Base-by-base conservation (phyloP, 2,888 invertebrate species). In the Sepioteuthis lessoniana region DNA sequence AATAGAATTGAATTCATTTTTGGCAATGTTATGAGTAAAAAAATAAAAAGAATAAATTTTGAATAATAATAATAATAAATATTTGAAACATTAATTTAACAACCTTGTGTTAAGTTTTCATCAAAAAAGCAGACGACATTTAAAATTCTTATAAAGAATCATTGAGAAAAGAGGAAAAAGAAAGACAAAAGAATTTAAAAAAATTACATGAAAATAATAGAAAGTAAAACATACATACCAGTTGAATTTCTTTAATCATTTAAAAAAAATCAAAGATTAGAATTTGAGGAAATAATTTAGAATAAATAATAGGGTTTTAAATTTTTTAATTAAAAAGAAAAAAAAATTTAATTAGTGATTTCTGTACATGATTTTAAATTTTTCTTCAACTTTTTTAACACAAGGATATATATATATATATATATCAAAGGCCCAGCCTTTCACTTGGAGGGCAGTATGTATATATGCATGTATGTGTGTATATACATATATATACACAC, bases 181-280 rank as follows among this genome's bases (percentile, higher is more conserved):
- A 4, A 25, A 16, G 4, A 13, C n/a, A n/a, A 25, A 76, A 76
- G 5, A 1, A 16, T 13, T 47, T 47, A 16, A 21, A 55, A 76
- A 76, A 31, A 31, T 76, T 35, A 76, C 76, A 76, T 76, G n/a
- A 76, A 76, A 76, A 76, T 76, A 76, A 55, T 55, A 55, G 10
- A 47, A 90, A 92, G 31, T 46, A 92, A 92, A 92, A 37, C 46
- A 92, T 92, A 92, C 92, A 92, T 92, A 92, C 92, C 92, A 92
- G 46, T 92, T 46, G 92, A 47, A 92, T 47, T 92, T 92, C 76
- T 76, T 76, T 76, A n/a, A n/a, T 76, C 13, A n/a, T 76, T 35
- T 10, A n/a, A n/a, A 76, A 76, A n/a, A n/a, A 31, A 76, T 35
- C 16, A 76, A 76, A n/a, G n/a, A 76, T 76, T 76, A 76, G 76